Conservation (phyloP, 2,797 vertebrate species). For the Helicolenus hilgendorfi region DNA sequence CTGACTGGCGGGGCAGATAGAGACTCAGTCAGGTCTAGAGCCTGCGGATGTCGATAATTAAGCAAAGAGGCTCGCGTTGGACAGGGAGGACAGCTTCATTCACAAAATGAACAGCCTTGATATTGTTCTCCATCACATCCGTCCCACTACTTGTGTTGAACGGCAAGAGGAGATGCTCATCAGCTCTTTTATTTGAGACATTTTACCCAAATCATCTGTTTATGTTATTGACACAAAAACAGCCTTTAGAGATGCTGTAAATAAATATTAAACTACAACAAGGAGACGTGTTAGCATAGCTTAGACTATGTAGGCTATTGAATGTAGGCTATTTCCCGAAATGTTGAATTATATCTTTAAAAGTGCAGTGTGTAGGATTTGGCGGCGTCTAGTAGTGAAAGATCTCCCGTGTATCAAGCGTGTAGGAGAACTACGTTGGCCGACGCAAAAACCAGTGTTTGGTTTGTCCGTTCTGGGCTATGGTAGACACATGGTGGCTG, state of each 20-base stretch:
- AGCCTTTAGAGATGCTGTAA: background rate
- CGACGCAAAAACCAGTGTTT: too few relatives aligned
- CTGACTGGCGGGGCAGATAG: background rate
- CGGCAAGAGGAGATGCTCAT: background rate
- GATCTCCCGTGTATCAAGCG: background rate
- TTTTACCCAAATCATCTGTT: background rate
- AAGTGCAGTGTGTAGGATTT: background rate
- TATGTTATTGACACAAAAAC: background rate
- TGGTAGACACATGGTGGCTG: too few relatives aligned
- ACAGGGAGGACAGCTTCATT: constrained; percentile 30
- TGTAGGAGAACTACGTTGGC: too few relatives aligned
- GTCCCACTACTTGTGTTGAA: background rate
- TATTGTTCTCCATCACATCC: background rate
- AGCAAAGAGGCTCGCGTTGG: background rate
- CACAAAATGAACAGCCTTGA: constrained; percentile 5
- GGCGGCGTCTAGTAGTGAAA: background rate
- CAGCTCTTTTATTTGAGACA: background rate
- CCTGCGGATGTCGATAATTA: constrained; percentile 24
- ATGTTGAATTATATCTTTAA: background rate
- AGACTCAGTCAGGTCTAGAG: constrained; percentile 11
- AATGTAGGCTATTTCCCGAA: background rate
- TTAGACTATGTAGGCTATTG: background rate
- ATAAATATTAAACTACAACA: background rate
- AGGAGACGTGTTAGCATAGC: background rate
- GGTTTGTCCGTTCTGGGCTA: too few relatives aligned